Percentiles rank a stretch among this genome's conserved stretches.
Evolutionary conservation across 1,140 invertebrate species (phyloP).

Genomic region (Cataglyphis hispanica): DNA sequence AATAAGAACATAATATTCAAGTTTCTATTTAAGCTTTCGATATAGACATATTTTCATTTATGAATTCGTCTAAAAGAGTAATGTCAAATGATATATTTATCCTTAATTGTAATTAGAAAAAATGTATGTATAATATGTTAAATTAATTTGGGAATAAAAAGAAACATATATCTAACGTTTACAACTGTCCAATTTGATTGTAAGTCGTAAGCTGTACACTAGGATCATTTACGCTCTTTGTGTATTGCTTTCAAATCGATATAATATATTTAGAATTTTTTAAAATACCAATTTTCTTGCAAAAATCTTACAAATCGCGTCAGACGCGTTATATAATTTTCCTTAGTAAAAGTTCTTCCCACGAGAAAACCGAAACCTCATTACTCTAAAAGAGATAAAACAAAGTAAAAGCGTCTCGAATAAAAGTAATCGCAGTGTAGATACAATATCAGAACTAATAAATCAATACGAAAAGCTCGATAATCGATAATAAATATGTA

Average conservation of each 20-base stretch:
- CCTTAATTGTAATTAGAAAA: background rate
- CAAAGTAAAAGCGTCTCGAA: background rate
- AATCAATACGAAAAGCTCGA: background rate
- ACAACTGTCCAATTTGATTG: too few species aligned
- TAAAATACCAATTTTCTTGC: background rate
- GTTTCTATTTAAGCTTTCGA: background rate
- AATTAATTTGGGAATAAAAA: background rate
- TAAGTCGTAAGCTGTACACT: background rate
- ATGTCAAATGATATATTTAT: background rate
- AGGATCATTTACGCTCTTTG: background rate
- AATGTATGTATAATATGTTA: too few species aligned
- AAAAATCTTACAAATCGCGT: too few species aligned
- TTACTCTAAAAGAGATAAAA: background rate
- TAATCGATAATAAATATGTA: background rate
- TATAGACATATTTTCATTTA: background rate
- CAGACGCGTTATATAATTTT: background rate
- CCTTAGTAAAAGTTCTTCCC: background rate
- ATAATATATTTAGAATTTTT: background rate
- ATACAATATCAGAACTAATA: background rate
- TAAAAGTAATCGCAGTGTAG: too few species aligned
- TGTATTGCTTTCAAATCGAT: background rate
- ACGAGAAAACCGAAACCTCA: background rate
- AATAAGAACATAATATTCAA: too few species aligned
- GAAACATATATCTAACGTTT: background rate
- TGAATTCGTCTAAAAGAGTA: background rate